A percentile compares a stretch with the other conserved stretches of the same genome.
Evolutionary conservation across 2,888 invertebrate genomes (phyloP).

Genomic region (Antheraea assamensis): DNA sequence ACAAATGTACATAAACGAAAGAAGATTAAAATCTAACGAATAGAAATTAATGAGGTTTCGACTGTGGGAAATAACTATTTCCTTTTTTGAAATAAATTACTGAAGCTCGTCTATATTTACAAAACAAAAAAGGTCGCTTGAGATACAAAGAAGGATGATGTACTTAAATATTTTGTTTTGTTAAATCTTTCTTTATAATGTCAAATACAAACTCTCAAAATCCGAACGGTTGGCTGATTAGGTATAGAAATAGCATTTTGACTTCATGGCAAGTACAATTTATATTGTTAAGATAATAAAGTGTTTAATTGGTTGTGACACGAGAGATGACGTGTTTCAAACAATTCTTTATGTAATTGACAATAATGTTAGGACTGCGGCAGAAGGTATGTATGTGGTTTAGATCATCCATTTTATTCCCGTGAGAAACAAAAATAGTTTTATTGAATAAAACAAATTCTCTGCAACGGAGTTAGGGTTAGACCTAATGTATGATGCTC

Average conservation of each 20-base stretch:
- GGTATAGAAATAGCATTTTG: background rate
- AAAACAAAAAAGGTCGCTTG: too few relatives aligned
- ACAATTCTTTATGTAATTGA: background rate
- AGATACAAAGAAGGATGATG: too few relatives aligned
- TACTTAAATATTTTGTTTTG: background rate
- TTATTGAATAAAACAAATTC: background rate
- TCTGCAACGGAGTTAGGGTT: too few relatives aligned
- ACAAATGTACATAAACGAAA: too few relatives aligned
- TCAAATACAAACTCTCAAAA: background rate
- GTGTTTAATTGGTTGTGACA: constrained; percentile 10
- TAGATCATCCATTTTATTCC: background rate
- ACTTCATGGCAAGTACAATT: background rate
- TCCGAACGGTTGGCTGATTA: background rate
- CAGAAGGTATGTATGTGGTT: background rate
- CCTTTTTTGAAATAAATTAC: too few relatives aligned
- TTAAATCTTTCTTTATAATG: background rate
- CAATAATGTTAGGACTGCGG: background rate
- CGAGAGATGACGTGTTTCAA: constrained; percentile 22
- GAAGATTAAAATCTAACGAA: too few relatives aligned
- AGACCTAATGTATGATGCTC: too few relatives aligned
- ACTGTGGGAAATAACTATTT: too few relatives aligned
- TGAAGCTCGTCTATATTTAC: too few relatives aligned
- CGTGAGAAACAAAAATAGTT: background rate
- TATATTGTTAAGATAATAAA: constrained; percentile 1
- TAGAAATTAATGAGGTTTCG: too few relatives aligned